phyloP scores from a whole-genome alignment of 2,113 vertebrate genomes.

The Channa maculata region DNA sequence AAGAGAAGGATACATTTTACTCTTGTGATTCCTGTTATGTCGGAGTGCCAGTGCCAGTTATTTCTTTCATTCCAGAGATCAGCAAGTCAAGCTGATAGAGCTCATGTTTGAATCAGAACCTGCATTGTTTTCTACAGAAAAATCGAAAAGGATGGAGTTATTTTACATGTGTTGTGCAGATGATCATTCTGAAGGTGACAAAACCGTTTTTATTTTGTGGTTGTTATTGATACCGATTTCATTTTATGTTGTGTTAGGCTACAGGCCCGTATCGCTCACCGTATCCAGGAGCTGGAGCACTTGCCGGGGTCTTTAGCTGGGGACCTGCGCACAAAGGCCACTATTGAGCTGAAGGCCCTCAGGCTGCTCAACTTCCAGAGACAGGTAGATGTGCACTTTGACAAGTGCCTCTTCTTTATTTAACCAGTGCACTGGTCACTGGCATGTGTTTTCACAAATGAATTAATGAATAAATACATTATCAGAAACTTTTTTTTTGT shows the following conservation, averaged over 20 bases:
- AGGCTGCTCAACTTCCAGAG: slow-evolving; percentile 97
- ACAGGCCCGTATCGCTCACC: slow-evolving; percentile 94
- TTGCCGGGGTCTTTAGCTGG: slow-evolving; percentile 93
- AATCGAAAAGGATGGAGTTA: too few species aligned
- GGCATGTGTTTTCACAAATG: too few species aligned
- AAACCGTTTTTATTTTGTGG: background rate
- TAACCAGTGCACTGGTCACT: background rate
- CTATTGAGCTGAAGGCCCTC: slow-evolving; percentile 96
- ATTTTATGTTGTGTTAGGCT: slow-evolving; percentile 77
- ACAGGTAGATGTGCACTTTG: slow-evolving; percentile 83
- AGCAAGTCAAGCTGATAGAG: too few species aligned
- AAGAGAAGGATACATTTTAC: too few species aligned
- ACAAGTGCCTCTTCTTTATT: background rate
- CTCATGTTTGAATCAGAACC: too few species aligned
- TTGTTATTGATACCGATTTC: background rate
- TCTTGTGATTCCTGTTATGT: too few species aligned
- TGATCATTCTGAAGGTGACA: background rate
- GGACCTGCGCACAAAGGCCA: slow-evolving; percentile 96
- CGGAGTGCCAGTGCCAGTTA: too few species aligned
- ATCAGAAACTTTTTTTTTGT: background rate
- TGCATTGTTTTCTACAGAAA: too few species aligned
- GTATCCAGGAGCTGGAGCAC: slow-evolving; percentile 97
- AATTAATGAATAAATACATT: too few species aligned
- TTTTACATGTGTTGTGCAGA: too few species aligned
- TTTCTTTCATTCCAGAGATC: too few species aligned